Evolutionary conservation across 2,888 invertebrate species (phyloP), one percentile per base, ranked within the genome.

Genomic region (Drosophila nigricruria): DNA sequence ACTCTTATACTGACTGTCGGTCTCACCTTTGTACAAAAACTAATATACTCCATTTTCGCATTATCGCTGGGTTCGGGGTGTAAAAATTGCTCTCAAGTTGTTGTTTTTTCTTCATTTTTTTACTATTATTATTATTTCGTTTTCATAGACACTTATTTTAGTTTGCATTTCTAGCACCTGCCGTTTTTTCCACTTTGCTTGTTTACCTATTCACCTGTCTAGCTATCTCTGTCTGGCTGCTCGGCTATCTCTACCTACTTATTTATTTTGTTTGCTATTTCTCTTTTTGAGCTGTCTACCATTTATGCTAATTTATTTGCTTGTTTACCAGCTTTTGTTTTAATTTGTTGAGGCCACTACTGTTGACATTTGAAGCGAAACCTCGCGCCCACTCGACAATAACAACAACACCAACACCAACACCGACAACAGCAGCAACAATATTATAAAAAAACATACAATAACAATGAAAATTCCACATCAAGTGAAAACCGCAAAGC

Each of bases 271-370:
- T 73, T 67, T 67, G 60, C 49, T 72, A 63, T 67, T 70, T 64
- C 74, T 76, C 57, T 59, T 54, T 50, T 52, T 32, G 56, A 56
- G 76, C 70, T 56, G 76, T 85, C 70, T 88, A 79, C 70, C 86
- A 88, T 85, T 88, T 88, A 85, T 88, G 85, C 80, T 88, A 88
- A 83, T 83, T 83, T 83, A 83, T 83, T 85, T 85, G 88, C 88
- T 86, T 83, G 82, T 88, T 83, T 83, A 83, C 82, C 88, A 79
- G 82, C 82, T 85, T 88, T 83, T 88, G 88, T 83, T 83, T 88
- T 85, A 88, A 88, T 85, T 88, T 83, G 88, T 79, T 88, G 80
- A 82, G 88, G 88, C 81, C 82, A 79, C 81, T 74, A 70, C 75
- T 70, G 88, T 82, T 88, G 88, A 85, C 77, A 83, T 85, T 83